Conservation (phyloP, 2,888 invertebrate species). For the Embidobia sp. region DNA sequence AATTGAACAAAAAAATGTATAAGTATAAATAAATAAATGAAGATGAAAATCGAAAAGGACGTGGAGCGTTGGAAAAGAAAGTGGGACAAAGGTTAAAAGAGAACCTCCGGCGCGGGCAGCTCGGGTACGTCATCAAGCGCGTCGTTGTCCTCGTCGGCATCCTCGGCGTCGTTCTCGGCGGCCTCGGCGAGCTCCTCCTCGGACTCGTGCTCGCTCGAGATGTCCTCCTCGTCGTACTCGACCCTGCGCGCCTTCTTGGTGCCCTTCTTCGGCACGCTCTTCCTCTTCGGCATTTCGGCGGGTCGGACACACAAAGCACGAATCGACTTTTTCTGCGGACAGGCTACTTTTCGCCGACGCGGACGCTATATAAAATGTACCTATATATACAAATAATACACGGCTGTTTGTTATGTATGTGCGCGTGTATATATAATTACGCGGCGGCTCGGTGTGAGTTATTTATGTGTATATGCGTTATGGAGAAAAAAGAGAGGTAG, state of each 20-base stretch:
- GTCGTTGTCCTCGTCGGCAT: conserved; percentile 76
- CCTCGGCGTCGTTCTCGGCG: conserved; percentile 72
- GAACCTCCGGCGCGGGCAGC: conserved; percentile 78
- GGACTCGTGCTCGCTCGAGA: conserved; percentile 79
- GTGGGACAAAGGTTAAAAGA: conserved; percentile 13
- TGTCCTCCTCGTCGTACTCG: conserved; percentile 80
- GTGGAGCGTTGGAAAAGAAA: neutral
- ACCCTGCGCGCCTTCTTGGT: conserved; percentile 76
- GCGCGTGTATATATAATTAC: conserved; percentile 41
- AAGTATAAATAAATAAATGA: neutral
- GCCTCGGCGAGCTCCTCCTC: conserved; percentile 76
- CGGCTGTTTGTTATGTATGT: too few relatives aligned
- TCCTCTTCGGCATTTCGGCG: conserved; percentile 76
- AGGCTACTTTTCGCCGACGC: conserved; percentile 14
- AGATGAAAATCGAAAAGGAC: too few relatives aligned
- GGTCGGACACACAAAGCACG: conserved; percentile 16
- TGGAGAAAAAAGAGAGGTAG: conserved; percentile 43
- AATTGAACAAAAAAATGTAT: neutral
- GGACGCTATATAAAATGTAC: conserved; percentile 39
- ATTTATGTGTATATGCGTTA: neutral
- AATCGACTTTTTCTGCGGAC: conserved; percentile 15
- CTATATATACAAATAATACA: conserved; percentile 60
- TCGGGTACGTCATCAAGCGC: conserved; percentile 77
- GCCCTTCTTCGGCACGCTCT: conserved; percentile 74
- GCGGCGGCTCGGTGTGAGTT: conserved; percentile 2